Percentiles rank a stretch among this genome's conserved stretches.
Evolutionary conservation across 2,113 vertebrate genomes (phyloP).

Genomic region (Pavo muticus): DNA sequence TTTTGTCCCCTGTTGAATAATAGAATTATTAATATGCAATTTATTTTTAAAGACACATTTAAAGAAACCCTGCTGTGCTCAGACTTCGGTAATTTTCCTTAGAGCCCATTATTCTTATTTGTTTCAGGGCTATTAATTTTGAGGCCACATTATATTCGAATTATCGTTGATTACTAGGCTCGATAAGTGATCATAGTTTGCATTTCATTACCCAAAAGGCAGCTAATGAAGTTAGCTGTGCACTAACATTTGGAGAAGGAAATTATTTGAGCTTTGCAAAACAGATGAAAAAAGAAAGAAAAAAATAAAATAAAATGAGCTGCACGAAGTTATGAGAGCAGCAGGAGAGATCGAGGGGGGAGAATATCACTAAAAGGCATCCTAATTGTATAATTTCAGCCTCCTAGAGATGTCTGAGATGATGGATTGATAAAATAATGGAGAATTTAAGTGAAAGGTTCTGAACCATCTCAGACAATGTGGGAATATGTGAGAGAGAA

Average conservation of each 20-base stretch:
- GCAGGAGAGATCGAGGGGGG: neutral
- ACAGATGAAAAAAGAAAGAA: neutral
- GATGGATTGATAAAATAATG: neutral
- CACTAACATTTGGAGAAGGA: neutral
- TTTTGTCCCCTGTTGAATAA: slow-evolving; percentile 39
- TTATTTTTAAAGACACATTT: slow-evolving; percentile 23
- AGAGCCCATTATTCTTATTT: slow-evolving; percentile 5
- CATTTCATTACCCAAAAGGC: slow-evolving; percentile 27
- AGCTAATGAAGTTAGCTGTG: neutral
- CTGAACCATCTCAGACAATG: neutral
- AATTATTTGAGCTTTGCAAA: neutral
- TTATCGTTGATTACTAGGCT: slow-evolving; percentile 40
- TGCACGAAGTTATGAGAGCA: neutral
- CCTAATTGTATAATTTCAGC: neutral
- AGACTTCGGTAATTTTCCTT: slow-evolving; percentile 9
- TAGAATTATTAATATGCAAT: slow-evolving; percentile 51
- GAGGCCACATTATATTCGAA: slow-evolving; percentile 49
- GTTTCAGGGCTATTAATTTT: slow-evolving; percentile 40
- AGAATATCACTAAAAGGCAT: neutral
- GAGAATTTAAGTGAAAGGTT: neutral
- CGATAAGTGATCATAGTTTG: slow-evolving; percentile 19
- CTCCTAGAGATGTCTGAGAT: neutral
- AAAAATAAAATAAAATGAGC: neutral
- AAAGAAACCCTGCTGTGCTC: slow-evolving; percentile 12
- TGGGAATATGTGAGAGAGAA: neutral